These are phyloP conservation scores for Nomada ferruginata DNA, from an alignment of 2,888 invertebrate species.

Conservation along the genomic window DNA sequence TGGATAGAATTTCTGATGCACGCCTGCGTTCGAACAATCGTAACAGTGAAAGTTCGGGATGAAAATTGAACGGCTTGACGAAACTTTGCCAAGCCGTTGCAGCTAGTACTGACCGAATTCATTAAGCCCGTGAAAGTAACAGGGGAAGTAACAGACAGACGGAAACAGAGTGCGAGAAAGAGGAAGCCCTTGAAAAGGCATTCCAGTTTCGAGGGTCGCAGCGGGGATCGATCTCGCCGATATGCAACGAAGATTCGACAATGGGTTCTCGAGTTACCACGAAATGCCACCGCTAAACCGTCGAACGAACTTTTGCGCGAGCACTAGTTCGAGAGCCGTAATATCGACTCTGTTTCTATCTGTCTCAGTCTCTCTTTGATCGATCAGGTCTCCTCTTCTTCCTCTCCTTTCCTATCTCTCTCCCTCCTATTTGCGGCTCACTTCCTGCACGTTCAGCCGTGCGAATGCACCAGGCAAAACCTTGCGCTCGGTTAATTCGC, in stretches of 20 bases:
- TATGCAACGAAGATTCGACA: slow-evolving; percentile 54
- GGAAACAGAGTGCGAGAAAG: neutral
- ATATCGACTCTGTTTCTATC: slow-evolving; percentile 57
- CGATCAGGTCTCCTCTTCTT: neutral
- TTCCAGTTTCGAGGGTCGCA: slow-evolving; percentile 50
- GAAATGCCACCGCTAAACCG: slow-evolving; percentile 64
- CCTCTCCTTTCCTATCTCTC: slow-evolving; percentile 19
- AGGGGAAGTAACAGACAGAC: slow-evolving; percentile 11
- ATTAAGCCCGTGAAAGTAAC: slow-evolving; percentile 35
- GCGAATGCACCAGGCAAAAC: slow-evolving; percentile 59
- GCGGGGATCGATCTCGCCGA: slow-evolving; percentile 47
- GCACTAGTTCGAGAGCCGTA: slow-evolving; percentile 64
- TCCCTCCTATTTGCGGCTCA: slow-evolving; percentile 47
- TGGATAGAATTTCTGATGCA: neutral
- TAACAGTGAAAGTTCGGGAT: neutral
- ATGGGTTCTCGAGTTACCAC: slow-evolving; percentile 57
- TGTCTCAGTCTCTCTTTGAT: slow-evolving; percentile 24
- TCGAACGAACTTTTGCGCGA: slow-evolving; percentile 59
- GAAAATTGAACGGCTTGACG: slow-evolving; percentile 23
- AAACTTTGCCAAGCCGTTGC: slow-evolving; percentile 25
- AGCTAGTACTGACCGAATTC: slow-evolving; percentile 26
- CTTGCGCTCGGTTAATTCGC: slow-evolving; percentile 66
- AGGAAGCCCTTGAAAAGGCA: slow-evolving; percentile 34
- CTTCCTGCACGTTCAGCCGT: slow-evolving; percentile 66
- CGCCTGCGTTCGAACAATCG: neutral